These are phyloP conservation scores for Betta splendens DNA, from an alignment of 2,797 vertebrate genomes.

Conservation along the genomic window DNA sequence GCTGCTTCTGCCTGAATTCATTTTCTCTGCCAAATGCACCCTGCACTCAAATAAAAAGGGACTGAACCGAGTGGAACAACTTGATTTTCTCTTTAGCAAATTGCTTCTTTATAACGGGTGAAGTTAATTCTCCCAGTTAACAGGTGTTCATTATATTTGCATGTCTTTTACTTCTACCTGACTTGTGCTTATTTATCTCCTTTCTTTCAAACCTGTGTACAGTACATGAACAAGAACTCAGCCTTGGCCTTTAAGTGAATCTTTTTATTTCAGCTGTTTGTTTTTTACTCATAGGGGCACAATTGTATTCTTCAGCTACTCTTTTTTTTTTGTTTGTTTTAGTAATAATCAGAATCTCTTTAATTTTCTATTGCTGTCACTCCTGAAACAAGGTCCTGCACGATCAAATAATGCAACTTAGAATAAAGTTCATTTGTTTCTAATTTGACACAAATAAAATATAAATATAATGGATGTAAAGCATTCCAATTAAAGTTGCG, in stretches of 20 bases:
- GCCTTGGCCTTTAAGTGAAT: conserved; percentile 1
- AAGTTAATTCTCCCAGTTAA: conserved; percentile 49
- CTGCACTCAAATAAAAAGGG: conserved; percentile 32
- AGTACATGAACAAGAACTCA: conserved; percentile 33
- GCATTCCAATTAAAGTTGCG: too few species aligned
- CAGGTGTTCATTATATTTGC: conserved; percentile 53
- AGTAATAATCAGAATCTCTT: background rate
- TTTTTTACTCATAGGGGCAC: conserved; percentile 19
- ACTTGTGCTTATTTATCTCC: conserved; percentile 47
- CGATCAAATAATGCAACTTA: background rate
- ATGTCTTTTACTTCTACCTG: conserved; percentile 43
- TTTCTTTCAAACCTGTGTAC: conserved; percentile 19
- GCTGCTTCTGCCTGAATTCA: conserved; percentile 95
- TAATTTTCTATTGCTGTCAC: background rate
- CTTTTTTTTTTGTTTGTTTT: too few species aligned
- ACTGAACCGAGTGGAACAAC: conserved; percentile 53
- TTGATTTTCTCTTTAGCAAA: conserved; percentile 80
- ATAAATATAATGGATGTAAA: too few species aligned
- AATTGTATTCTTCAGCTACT: conserved; percentile 10
- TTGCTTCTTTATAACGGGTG: conserved; percentile 33
- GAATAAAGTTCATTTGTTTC: background rate
- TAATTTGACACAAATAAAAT: too few species aligned
- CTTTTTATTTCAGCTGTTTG: conserved; percentile 9
- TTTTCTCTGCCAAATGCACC: conserved; percentile 85
- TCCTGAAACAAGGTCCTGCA: background rate